These are phyloP conservation scores for Scotopteryx bipunctaria DNA, from an alignment of 2,888 invertebrate species.

Conservation along the genomic window DNA sequence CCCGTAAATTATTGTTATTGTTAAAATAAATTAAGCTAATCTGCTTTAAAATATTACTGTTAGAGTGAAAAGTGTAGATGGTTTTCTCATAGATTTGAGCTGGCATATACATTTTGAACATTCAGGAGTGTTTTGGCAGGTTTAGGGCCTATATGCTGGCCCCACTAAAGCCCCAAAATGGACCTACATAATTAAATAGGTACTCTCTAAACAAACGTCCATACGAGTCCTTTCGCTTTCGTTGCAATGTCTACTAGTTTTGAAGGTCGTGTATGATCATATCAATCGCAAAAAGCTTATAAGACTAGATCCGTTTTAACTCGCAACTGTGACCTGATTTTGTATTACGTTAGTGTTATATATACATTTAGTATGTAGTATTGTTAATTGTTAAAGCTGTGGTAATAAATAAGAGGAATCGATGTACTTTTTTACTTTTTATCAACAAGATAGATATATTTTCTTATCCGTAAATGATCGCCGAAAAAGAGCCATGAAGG, in stretches of 20 bases:
- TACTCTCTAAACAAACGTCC: not conserved
- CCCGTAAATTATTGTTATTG: no score
- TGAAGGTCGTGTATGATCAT: constrained; percentile 25
- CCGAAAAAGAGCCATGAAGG: no score
- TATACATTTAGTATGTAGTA: constrained; percentile 52
- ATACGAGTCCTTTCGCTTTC: constrained; percentile 18
- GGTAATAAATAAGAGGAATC: constrained; percentile 81
- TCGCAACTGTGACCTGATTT: constrained; percentile 56
- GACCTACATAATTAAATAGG: not conserved
- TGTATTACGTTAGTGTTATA: constrained; percentile 53
- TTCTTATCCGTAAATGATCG: no score
- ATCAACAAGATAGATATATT: no score
- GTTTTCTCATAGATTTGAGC: constrained; percentile 13
- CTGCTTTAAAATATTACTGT: no score
- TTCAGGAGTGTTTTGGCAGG: no score
- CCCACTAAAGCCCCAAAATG: no score
- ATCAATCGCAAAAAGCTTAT: constrained; percentile 23
- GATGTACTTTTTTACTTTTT: constrained; percentile 39
- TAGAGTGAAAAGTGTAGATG: constrained; percentile 8
- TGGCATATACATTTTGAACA: constrained; percentile 19
- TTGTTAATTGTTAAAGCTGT: constrained; percentile 70
- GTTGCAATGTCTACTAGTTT: constrained; percentile 18
- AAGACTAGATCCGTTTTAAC: constrained; percentile 48
- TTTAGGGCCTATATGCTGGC: no score
- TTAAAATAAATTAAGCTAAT: no score